Evolutionary conservation across 2,113 vertebrate species (phyloP).

Genomic region (Eclectus roratus): DNA sequence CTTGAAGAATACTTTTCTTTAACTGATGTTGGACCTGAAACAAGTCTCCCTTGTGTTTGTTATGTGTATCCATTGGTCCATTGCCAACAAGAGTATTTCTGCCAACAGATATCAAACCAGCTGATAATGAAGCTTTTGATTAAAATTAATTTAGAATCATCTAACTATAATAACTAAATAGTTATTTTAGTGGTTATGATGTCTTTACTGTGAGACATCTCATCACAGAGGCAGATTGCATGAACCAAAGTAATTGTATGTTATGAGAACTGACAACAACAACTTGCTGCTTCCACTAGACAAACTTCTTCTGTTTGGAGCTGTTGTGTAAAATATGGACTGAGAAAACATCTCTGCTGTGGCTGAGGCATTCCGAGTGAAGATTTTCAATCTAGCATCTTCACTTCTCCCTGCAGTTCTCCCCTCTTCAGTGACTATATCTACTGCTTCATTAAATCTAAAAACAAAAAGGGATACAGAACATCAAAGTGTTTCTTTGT

Average conservation of each 20-base stretch:
- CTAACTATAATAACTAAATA: conserved; percentile 16
- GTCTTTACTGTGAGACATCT: neutral
- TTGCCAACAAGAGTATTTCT: neutral
- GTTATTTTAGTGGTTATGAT: conserved; percentile 10
- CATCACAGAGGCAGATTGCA: neutral
- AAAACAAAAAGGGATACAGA: neutral
- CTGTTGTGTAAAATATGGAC: neutral
- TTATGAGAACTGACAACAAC: neutral
- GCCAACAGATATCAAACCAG: neutral
- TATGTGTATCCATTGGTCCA: neutral
- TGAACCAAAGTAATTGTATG: neutral
- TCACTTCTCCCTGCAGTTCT: neutral
- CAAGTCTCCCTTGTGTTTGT: neutral
- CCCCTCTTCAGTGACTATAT: neutral
- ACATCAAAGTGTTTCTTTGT: neutral
- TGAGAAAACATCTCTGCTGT: neutral
- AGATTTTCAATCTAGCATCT: neutral
- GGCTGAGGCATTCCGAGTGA: neutral
- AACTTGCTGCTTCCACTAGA: neutral
- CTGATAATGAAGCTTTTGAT: neutral
- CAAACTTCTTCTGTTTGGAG: neutral
- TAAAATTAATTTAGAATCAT: neutral
- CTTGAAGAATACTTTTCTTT: neutral
- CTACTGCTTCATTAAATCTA: neutral
- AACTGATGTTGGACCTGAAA: neutral